A percentile compares a stretch with the other conserved stretches of the same genome.
Evolutionary conservation across 2,113 vertebrate genomes (phyloP).

Genomic region (Indicator maculatus): DNA sequence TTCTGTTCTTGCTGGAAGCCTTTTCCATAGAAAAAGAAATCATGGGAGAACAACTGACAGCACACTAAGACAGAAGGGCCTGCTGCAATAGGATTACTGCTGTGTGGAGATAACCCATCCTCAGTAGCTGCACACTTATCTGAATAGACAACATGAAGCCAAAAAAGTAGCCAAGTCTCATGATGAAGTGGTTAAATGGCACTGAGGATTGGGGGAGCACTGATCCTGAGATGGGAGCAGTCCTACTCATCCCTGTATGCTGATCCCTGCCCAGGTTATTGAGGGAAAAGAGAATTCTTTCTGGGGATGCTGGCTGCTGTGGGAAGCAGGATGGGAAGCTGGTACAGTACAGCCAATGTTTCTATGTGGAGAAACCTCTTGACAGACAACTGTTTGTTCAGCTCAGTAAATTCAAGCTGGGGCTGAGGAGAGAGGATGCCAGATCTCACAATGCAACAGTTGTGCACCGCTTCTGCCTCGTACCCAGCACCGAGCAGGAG

Average conservation of each 20-base stretch:
- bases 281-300: not conserved
- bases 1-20: not conserved
- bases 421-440: constrained; percentile 28
- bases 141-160: not conserved
- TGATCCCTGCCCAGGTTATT: not conserved
- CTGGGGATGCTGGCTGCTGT: not conserved
- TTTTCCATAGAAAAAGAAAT: not conserved
- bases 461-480: constrained; percentile 22
- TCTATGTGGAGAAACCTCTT: constrained; percentile 12
- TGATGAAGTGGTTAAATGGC: not conserved
- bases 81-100: not conserved
- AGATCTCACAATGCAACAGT: constrained; percentile 27
- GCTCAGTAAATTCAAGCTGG: constrained; percentile 53
- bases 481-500: not conserved
- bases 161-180: not conserved
- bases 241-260: not conserved
- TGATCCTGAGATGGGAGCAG: not conserved
- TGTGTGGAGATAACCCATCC: not conserved
- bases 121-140: not conserved
- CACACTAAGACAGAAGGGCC: not conserved
- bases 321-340: not conserved
- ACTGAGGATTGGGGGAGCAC: not conserved
- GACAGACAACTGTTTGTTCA: constrained; percentile 56
- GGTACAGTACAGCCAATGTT: constrained; percentile 25
- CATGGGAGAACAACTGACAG: not conserved